These are phyloP conservation scores for Ridgeia piscesae DNA, from an alignment of 1,140 invertebrate genomes.

Conservation along the genomic window DNA sequence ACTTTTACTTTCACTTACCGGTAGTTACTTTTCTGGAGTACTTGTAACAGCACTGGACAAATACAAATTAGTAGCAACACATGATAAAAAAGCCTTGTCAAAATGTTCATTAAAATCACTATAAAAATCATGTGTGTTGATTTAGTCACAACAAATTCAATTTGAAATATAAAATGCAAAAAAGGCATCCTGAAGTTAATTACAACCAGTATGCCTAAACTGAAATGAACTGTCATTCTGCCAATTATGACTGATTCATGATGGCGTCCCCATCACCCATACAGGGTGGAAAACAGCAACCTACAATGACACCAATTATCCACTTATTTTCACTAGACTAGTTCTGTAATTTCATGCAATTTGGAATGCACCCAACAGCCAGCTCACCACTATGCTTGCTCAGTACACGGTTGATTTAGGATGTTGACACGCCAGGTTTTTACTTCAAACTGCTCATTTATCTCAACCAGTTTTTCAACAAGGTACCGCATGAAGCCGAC, in stretches of 20 bases:
- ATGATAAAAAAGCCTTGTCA: background rate
- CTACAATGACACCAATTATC: background rate
- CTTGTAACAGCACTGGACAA: too few relatives aligned
- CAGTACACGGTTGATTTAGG: background rate
- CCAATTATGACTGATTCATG: background rate
- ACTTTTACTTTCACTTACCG: too few relatives aligned
- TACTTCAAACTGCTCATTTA: background rate
- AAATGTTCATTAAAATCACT: background rate
- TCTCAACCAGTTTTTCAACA: background rate
- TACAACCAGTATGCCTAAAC: too few relatives aligned
- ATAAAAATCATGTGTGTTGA: too few relatives aligned
- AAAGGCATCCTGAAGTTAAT: too few relatives aligned
- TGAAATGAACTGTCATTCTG: too few relatives aligned
- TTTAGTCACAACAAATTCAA: too few relatives aligned
- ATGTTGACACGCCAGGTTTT: background rate
- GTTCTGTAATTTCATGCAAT: conserved; percentile 1
- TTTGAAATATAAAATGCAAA: too few relatives aligned
- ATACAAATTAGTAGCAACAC: background rate
- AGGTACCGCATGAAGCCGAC: background rate
- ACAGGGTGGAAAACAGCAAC: background rate
- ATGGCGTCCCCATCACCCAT: background rate
- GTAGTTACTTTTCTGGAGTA: too few relatives aligned
- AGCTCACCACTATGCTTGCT: background rate
- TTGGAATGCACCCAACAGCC: background rate
- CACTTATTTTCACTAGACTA: background rate